Conservation (phyloP, 2,888 invertebrate species). For the Gymnosoma rotundatum region DNA sequence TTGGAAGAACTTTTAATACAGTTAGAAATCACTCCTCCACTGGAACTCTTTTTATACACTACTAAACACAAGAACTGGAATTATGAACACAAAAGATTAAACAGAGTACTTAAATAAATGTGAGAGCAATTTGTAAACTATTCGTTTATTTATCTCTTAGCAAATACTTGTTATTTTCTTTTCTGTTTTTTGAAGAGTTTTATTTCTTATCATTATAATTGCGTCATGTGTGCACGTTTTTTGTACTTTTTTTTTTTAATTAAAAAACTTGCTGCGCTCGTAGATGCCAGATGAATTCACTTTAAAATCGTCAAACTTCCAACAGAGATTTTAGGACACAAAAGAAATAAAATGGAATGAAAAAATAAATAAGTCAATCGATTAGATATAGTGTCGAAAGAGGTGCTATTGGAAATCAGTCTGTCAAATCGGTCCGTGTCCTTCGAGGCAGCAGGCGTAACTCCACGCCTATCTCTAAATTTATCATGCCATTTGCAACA, state of each 20-base stretch:
- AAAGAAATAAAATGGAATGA: too few species aligned
- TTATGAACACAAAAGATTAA: conserved; percentile 16
- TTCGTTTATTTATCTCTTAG: too few species aligned
- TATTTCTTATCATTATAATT: conserved; percentile 61
- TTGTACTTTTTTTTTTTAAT: conserved; percentile 27
- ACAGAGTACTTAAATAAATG: conserved; percentile 18
- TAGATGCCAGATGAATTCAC: background rate
- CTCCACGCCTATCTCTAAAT: too few species aligned
- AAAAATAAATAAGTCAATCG: too few species aligned
- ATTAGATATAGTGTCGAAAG: too few species aligned
- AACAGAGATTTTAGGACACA: too few species aligned
- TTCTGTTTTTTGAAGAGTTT: conserved; percentile 29
- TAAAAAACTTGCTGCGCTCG: background rate
- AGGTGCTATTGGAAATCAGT: too few species aligned
- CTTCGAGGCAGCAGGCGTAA: too few species aligned
- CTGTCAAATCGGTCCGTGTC: too few species aligned
- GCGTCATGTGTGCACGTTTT: conserved; percentile 48
- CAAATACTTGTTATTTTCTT: background rate
- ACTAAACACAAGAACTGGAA: conserved; percentile 52
- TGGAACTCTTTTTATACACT: conserved; percentile 56
- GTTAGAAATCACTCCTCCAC: conserved; percentile 32
- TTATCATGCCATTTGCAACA: too few species aligned
- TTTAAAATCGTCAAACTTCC: background rate
- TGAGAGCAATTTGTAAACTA: background rate
- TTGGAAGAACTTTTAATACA: background rate